These are phyloP conservation scores for Herpailurus yagouaroundi DNA, from an alignment of 2,113 vertebrate species.

Conservation along the genomic window DNA sequence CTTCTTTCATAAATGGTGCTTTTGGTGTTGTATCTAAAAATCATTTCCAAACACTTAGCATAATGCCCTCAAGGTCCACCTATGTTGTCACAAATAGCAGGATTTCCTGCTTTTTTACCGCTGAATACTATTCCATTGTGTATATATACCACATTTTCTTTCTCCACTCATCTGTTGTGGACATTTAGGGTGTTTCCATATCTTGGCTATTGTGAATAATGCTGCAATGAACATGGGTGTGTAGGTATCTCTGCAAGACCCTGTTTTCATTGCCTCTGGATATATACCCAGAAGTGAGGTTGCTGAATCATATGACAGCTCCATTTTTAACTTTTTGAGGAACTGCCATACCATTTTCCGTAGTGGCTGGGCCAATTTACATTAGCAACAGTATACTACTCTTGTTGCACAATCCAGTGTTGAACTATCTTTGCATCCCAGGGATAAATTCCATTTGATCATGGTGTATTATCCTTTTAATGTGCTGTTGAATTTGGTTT, in stretches of 20 bases:
- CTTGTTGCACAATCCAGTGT: background rate
- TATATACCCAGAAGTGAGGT: background rate
- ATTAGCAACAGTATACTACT: background rate
- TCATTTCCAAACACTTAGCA: background rate
- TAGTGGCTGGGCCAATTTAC: background rate
- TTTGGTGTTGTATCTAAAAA: background rate
- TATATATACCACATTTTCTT: background rate
- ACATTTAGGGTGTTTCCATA: too few relatives aligned
- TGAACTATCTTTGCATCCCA: background rate
- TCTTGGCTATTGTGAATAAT: background rate
- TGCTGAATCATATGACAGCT: background rate
- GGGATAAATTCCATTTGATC: background rate
- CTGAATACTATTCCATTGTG: background rate
- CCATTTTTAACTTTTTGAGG: background rate
- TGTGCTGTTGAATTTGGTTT: background rate
- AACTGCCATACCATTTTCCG: background rate
- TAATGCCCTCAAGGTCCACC: background rate
- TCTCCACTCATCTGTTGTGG: background rate
- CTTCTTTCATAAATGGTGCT: background rate
- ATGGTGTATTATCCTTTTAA: background rate
- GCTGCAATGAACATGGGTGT: background rate
- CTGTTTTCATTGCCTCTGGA: background rate
- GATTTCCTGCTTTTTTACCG: background rate
- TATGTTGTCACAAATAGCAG: background rate
- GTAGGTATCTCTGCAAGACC: background rate